Evolutionary conservation across 2,888 invertebrate species (phyloP).

Genomic region (Mechanitis messenoides): DNA sequence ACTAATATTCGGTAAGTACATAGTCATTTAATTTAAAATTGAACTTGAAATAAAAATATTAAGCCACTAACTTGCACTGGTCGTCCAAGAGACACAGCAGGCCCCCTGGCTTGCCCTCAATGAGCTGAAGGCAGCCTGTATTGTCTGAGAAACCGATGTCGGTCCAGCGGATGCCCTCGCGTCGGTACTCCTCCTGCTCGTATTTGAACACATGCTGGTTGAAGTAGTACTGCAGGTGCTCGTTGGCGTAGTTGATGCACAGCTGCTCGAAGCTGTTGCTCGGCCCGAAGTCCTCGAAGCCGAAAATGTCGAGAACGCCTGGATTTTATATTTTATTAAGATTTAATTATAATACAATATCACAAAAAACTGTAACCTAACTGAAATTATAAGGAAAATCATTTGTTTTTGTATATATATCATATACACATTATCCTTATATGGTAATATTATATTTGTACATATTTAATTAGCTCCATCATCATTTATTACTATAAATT

Average conservation of each 20-base stretch:
- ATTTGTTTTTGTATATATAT: too few relatives aligned
- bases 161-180: constrained; percentile 96
- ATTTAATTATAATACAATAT: too few relatives aligned
- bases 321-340: constrained; percentile 20
- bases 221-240: constrained; percentile 97
- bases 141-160: constrained; percentile 98
- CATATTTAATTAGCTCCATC: too few relatives aligned
- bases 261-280: constrained; percentile 96
- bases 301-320: constrained; percentile 96
- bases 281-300: constrained; percentile 95
- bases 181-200: constrained; percentile 95
- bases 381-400: too few relatives aligned
- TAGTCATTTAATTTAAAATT: too few relatives aligned
- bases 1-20: neutral
- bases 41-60: too few relatives aligned
- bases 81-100: constrained; percentile 94
- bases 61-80: constrained; percentile 91
- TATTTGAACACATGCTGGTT: constrained; percentile 99
- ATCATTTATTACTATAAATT: neutral
- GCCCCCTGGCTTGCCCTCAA: constrained; percentile 93
- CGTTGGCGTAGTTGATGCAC: constrained; percentile 98
- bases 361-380: too few relatives aligned
- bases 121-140: constrained; percentile 93
- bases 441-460: too few relatives aligned
- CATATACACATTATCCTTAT: too few relatives aligned